Evolutionary conservation across 2,113 vertebrate species (phyloP).

Genomic region (Phaethornis superciliosus): DNA sequence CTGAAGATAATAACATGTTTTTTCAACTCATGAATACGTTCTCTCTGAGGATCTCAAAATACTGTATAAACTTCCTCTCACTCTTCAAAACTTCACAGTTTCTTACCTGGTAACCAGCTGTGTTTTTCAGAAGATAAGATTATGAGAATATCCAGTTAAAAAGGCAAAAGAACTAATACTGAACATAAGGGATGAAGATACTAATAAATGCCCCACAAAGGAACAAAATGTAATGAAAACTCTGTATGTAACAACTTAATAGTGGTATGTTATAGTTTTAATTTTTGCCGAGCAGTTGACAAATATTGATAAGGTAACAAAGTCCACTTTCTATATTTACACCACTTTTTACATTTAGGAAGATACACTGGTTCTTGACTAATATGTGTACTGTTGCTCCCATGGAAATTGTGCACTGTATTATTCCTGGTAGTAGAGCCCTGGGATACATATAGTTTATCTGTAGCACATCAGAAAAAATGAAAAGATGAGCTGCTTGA

Average conservation of each 20-base stretch:
- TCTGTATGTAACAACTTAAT: conserved; percentile 32
- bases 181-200: neutral
- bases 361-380: conserved; percentile 55
- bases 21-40: conserved; percentile 16
- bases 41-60: conserved; percentile 65
- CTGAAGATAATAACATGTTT: neutral
- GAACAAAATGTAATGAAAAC: neutral
- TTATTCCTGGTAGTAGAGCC: conserved; percentile 38
- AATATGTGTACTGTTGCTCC: neutral
- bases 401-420: conserved; percentile 19
- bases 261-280: conserved; percentile 12
- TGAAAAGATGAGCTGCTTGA: conserved; percentile 53
- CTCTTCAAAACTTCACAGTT: conserved; percentile 25
- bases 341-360: conserved; percentile 31
- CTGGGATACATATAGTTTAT: conserved; percentile 31
- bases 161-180: conserved; percentile 7
- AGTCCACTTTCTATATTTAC: neutral
- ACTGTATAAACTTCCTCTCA: conserved; percentile 1
- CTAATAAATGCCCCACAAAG: neutral
- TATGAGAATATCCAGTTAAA: neutral
- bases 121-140: conserved; percentile 12
- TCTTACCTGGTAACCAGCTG: neutral
- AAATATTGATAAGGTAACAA: conserved; percentile 37
- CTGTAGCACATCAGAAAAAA: conserved; percentile 54
- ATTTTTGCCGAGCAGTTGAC: conserved; percentile 44